Conservation (phyloP, 1,140 invertebrate genomes). For the Eueides isabella region DNA sequence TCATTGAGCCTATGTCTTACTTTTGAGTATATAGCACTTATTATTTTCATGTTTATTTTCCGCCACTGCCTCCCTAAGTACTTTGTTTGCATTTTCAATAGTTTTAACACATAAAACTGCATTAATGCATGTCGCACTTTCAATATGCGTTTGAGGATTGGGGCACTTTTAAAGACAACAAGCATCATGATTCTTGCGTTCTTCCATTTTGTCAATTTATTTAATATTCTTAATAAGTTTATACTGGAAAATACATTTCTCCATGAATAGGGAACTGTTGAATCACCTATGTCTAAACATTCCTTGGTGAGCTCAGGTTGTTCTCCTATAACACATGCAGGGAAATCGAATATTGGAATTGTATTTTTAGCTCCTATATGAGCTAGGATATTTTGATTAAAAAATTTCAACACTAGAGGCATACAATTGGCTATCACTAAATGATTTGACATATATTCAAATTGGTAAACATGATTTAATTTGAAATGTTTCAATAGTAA, state of each 20-base stretch:
- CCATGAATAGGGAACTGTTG: slow-evolving; percentile 94
- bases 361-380: slow-evolving; percentile 98
- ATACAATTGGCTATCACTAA: slow-evolving; percentile 99
- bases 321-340: slow-evolving; percentile 97
- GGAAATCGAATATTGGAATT: slow-evolving; percentile 97
- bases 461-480: slow-evolving; percentile 99
- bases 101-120: slow-evolving; percentile 98
- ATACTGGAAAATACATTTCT: slow-evolving; percentile 99
- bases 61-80: slow-evolving; percentile 99
- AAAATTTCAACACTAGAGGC: slow-evolving; percentile 98
- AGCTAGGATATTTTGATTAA: slow-evolving; percentile 98
- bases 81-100: slow-evolving; percentile 99
- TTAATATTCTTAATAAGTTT: slow-evolving; percentile 97
- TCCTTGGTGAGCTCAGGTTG: slow-evolving; percentile 97
- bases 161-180: slow-evolving; percentile 99
- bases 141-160: slow-evolving; percentile 97
- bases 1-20: slow-evolving; percentile 97
- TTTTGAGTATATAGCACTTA: slow-evolving; percentile 99
- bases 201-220: slow-evolving; percentile 99
- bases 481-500: slow-evolving; percentile 99
- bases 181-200: slow-evolving; percentile 99
- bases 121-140: slow-evolving; percentile 98
- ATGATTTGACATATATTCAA: slow-evolving; percentile 99
- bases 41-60: slow-evolving; percentile 99
- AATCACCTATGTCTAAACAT: slow-evolving; percentile 95